Conservation (phyloP, 2,797 vertebrate species). For the Phrynocephalus forsythii region DNA sequence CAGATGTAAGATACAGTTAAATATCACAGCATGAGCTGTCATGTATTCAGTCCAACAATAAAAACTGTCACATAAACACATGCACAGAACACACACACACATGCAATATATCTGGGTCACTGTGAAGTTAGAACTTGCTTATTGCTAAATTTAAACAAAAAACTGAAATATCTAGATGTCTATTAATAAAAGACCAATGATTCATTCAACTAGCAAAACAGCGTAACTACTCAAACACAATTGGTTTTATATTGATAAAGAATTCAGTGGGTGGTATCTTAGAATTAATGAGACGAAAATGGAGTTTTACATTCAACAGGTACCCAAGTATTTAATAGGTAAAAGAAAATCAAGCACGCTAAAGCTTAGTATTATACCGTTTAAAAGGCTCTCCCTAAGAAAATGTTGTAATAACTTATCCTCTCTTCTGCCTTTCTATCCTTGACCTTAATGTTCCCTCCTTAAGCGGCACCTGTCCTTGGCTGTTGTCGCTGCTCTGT, state of each 20-base stretch:
- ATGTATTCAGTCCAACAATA: constrained; percentile 32
- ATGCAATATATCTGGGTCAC: neutral
- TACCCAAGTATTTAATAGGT: neutral
- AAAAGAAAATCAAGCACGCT: neutral
- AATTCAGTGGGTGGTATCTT: neutral
- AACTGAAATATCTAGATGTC: neutral
- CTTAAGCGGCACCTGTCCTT: too few relatives aligned
- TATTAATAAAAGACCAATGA: neutral
- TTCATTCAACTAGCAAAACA: neutral
- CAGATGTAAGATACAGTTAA: constrained; percentile 7
- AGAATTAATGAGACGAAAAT: too few relatives aligned
- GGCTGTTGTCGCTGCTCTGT: too few relatives aligned
- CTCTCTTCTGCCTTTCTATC: too few relatives aligned
- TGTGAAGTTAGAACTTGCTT: constrained; percentile 37
- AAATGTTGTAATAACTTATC: neutral
- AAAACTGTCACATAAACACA: constrained; percentile 10
- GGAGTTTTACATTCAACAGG: neutral
- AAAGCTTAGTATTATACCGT: neutral
- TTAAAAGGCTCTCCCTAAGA: neutral
- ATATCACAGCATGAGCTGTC: neutral
- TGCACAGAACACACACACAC: neutral
- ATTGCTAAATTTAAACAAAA: constrained; percentile 33
- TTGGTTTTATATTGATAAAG: neutral
- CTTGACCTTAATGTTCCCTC: too few relatives aligned
- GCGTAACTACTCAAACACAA: neutral